Base-by-base conservation (phyloP, 2,888 invertebrate species). In the Temnothorax ravouxi region DNA sequence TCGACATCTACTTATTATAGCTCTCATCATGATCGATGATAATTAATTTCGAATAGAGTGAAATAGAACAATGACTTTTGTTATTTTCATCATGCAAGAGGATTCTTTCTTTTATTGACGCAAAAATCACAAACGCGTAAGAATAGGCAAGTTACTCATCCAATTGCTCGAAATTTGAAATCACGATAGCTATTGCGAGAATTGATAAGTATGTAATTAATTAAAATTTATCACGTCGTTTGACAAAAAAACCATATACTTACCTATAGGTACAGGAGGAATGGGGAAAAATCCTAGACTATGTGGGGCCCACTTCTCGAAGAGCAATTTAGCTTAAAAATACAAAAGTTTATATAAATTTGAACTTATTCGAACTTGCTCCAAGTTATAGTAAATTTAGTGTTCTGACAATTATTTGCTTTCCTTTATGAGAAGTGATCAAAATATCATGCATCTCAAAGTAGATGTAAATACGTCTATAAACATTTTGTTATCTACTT, bases 1-100 rank as follows among this genome's bases (percentile, higher is more conserved):
- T 44, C 25, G 11, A 79, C 8, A 69, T 29, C 6, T 59, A n/a
- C n/a, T n/a, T n/a, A 50, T 66, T 47, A 56, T 50, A 44, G 29
- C 54, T 77, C 13, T 44, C 29, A 61, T 67, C 67, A 54, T 54
- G 18, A 66, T 18, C 52, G 18, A 54, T 29, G 6, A 71, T 47
- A 34, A 47, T 50, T 29, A 47, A 69, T 64, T 52, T 18, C n/a
- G 18, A 52, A 25, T 50, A 52, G 9, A 3, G 3, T 2, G 18
- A 34, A 76, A 15, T 34, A 62, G 21, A 21, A 56, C 9, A 72
- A n/a, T 38, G 9, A 38, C 34, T 76, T 61, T 61, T 15, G 38
- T 52, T 64, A 52, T 18, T 59, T 59, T 64, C 13, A 38, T 76
- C 8, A 59, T 25, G 15, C 18, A n/a, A 76, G 29, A 41, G 29